These are phyloP conservation scores for Actinernus sp. DNA, from an alignment of 92 coral and sea anemone genomes.

Conservation along the genomic window DNA sequence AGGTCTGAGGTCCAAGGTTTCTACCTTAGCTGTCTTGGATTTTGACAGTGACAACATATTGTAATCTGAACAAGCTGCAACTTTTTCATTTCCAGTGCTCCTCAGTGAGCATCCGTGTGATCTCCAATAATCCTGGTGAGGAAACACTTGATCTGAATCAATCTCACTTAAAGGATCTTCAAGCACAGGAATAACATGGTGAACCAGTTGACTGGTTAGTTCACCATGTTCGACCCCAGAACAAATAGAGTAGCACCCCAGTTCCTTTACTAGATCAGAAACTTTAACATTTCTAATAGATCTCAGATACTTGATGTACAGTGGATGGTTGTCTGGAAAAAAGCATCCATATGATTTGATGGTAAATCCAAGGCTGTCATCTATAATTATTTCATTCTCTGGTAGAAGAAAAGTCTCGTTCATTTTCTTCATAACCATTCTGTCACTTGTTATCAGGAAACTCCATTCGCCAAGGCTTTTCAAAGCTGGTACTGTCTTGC, in stretches of 20 bases:
- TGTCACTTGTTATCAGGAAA: constrained; percentile 6
- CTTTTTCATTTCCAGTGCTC: no score
- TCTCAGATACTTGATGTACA: not conserved
- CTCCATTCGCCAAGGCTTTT: constrained; percentile 37
- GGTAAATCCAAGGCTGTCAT: constrained; percentile 27
- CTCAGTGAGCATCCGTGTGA: constrained; percentile 31
- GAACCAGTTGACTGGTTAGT: constrained; percentile 3
- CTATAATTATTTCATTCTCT: constrained; percentile 22
- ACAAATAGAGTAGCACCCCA: constrained; percentile 10
- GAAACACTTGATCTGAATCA: not conserved
- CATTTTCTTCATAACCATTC: constrained; percentile 21
- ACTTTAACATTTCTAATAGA: not conserved
- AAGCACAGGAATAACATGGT: constrained; percentile 24
- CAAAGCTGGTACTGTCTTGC: constrained; percentile 7
- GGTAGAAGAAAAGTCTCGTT: constrained; percentile 23
- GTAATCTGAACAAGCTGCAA: no score
- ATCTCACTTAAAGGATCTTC: constrained; percentile 16
- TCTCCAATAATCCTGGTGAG: constrained; percentile 16
- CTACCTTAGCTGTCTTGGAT: no score
- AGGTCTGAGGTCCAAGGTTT: no score
- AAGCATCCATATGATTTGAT: constrained; percentile 21
- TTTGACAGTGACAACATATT: no score
- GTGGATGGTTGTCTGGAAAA: not conserved
- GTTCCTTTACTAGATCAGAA: constrained; percentile 2
- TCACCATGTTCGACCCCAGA: constrained; percentile 5